Evolutionary conservation across 2,888 invertebrate genomes (phyloP).

Genomic region (Nephrotoma guestfalica): DNA sequence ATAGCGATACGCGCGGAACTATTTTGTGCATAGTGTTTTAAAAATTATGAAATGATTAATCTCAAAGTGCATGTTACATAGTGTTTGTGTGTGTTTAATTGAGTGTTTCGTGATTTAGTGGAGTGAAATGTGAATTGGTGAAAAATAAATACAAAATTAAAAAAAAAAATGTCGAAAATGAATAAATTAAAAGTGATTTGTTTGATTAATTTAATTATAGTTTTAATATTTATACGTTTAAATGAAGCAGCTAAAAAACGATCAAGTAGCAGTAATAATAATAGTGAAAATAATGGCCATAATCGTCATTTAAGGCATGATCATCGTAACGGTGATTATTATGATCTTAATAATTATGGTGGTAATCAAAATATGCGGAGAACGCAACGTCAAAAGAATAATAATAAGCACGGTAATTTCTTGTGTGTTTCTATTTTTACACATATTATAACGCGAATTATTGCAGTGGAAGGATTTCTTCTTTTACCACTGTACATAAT

Average conservation of each 20-base stretch:
- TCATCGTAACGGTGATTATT: slow-evolving; percentile 1
- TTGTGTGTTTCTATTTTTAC: not conserved
- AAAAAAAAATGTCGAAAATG: not conserved
- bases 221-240: not conserved
- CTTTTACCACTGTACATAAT: not conserved
- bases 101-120: not conserved
- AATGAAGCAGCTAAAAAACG: not conserved
- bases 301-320: not conserved
- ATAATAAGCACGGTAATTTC: not conserved
- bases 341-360: slow-evolving; percentile 1
- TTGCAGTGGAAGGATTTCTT: not conserved
- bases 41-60: not conserved
- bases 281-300: not conserved
- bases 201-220: not conserved
- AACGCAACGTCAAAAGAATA: not conserved
- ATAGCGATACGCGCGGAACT: not conserved
- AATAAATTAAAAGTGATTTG: not conserved
- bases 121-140: not conserved
- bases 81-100: not conserved
- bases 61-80: not conserved
- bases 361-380: not conserved
- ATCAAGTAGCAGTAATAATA: not conserved
- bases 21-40: not conserved
- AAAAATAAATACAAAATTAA: not conserved
- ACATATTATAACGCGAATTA: not conserved